Conservation (phyloP, 2,797 vertebrate species). For the Labroides dimidiatus region DNA sequence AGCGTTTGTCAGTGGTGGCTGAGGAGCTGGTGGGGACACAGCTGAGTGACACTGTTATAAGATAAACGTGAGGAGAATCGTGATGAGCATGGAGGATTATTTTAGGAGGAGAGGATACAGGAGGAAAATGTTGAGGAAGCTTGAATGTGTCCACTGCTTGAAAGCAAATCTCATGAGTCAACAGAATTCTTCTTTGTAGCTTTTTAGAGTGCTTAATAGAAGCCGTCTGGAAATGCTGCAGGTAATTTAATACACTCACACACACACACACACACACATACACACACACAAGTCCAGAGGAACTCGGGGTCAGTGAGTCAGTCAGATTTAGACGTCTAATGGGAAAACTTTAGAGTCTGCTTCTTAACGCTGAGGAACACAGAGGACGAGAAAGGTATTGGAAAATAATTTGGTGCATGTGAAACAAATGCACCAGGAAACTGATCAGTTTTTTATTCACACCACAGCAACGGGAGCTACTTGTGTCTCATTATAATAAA, state of each 20-base stretch:
- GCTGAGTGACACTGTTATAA: slow-evolving; percentile 33
- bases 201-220: slow-evolving; percentile 61
- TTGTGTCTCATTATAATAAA: background rate
- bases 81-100: slow-evolving; percentile 48
- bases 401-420: slow-evolving; percentile 59
- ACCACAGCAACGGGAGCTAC: background rate
- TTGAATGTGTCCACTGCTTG: slow-evolving; percentile 77
- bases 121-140: slow-evolving; percentile 42
- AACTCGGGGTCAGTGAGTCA: slow-evolving; percentile 69
- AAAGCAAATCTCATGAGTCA: slow-evolving; percentile 14
- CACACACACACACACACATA: slow-evolving; percentile 39
- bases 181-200: slow-evolving; percentile 27
- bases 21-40: slow-evolving; percentile 37
- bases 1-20: slow-evolving; percentile 24
- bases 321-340: slow-evolving; percentile 62
- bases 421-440: no score
- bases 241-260: slow-evolving; percentile 30
- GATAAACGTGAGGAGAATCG: slow-evolving; percentile 48
- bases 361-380: slow-evolving; percentile 40
- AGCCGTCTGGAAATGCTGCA: slow-evolving; percentile 43
- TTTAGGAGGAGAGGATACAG: slow-evolving; percentile 23
- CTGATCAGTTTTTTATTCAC: no score
- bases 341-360: slow-evolving; percentile 56
- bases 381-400: slow-evolving; percentile 41
- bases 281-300: slow-evolving; percentile 38